Evolutionary conservation across 2,888 invertebrate genomes (phyloP).

Genomic region (Mycogona germanica): DNA sequence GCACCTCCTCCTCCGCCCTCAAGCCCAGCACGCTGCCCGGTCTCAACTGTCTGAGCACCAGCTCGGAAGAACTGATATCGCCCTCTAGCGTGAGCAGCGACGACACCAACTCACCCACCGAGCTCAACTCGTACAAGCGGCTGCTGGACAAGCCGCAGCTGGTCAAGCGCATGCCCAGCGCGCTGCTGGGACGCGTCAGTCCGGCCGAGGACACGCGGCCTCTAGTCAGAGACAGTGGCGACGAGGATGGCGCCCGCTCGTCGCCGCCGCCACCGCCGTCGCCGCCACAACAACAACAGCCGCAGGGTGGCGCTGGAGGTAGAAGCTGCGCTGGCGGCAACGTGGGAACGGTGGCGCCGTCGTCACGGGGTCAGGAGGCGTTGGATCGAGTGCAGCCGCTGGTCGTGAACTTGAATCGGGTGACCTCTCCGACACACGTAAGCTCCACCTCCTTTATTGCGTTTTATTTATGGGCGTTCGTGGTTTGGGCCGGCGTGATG

Average conservation of each 20-base stretch:
- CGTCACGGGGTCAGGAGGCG: too few species aligned
- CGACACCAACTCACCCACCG: conserved; percentile 76
- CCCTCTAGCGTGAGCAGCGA: conserved; percentile 43
- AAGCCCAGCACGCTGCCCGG: conserved; percentile 55
- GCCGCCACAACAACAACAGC: too few species aligned
- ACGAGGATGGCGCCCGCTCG: conserved; percentile 3
- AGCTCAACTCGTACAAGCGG: conserved; percentile 70
- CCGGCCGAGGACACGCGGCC: conserved; percentile 19
- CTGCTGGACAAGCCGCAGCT: conserved; percentile 69
- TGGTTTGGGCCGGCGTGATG: too few species aligned
- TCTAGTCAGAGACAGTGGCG: conserved; percentile 15
- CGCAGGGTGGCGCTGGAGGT: too few species aligned
- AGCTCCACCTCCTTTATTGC: too few species aligned
- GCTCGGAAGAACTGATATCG: conserved; percentile 13
- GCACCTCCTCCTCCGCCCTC: conserved; percentile 18
- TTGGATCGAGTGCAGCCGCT: too few species aligned
- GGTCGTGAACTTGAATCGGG: too few species aligned
- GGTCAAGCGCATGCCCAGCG: conserved; percentile 58
- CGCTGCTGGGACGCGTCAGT: conserved; percentile 38
- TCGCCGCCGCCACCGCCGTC: too few species aligned
- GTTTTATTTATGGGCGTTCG: too few species aligned
- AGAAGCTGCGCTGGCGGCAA: too few species aligned
- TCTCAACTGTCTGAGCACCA: conserved; percentile 22
- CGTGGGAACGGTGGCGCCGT: too few species aligned
- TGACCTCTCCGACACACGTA: too few species aligned